Evolutionary conservation across 2,888 invertebrate species (phyloP).

Genomic region (Thyatira batis): DNA sequence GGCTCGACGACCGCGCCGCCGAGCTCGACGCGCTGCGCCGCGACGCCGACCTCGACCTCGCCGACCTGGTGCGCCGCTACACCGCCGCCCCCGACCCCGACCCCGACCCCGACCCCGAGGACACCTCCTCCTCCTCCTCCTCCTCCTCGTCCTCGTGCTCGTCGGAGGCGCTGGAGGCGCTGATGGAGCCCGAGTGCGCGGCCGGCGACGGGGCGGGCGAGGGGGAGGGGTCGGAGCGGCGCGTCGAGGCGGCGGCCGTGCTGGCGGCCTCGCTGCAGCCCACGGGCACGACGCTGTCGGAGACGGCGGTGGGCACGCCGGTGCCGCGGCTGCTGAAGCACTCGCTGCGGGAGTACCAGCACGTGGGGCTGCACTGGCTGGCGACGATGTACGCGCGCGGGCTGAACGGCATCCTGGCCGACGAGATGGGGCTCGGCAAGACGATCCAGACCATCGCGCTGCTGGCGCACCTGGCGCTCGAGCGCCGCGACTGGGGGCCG

Average conservation of each 20-base stretch:
- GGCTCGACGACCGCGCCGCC: conserved; percentile 76
- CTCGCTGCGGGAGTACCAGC: conserved; percentile 96
- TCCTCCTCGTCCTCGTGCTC: conserved; percentile 16
- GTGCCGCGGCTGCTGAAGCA: conserved; percentile 97
- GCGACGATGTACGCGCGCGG: conserved; percentile 97
- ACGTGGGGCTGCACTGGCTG: conserved; percentile 98
- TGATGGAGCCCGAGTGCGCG: conserved; percentile 30
- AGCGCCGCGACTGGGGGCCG: conserved; percentile 97
- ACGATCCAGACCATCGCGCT: conserved; percentile 98
- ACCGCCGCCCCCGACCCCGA: conserved; percentile 28
- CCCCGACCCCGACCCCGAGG: conserved; percentile 26
- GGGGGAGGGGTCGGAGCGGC: conserved; percentile 77
- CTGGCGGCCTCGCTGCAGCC: conserved; percentile 98
- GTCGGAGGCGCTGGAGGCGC: conserved; percentile 51
- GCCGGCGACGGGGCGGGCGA: conserved; percentile 18
- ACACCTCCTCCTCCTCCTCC: too few relatives aligned
- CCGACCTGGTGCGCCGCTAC: conserved; percentile 90
- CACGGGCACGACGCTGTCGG: conserved; percentile 97
- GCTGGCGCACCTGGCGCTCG: conserved; percentile 96
- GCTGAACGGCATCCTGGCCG: conserved; percentile 97
- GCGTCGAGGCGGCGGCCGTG: conserved; percentile 96
- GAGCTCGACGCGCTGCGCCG: conserved; percentile 91
- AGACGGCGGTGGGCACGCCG: conserved; percentile 95
- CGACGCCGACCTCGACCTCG: conserved; percentile 91
- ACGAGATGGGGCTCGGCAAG: conserved; percentile 98